Conservation (phyloP, 2,113 vertebrate species). For the Lepus americanus region DNA sequence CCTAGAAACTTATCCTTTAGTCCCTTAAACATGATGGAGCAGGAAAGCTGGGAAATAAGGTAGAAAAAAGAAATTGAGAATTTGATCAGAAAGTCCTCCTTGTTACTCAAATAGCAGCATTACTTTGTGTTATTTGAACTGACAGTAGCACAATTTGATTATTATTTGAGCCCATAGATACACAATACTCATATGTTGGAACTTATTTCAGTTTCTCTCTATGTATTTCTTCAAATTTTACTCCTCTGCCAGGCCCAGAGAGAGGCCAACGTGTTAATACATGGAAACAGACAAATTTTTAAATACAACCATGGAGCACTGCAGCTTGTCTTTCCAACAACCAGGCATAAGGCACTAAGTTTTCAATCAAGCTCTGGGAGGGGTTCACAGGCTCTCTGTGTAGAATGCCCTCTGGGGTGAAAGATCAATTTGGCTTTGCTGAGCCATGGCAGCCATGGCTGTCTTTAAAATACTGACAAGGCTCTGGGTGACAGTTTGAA, state of each 20-base stretch:
- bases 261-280: background rate
- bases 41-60: background rate
- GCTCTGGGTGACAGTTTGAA: constrained; percentile 85
- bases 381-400: constrained; percentile 9
- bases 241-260: background rate
- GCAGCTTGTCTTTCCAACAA: constrained; percentile 67
- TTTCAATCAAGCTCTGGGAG: constrained; percentile 76
- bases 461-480: constrained; percentile 86
- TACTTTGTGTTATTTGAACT: background rate
- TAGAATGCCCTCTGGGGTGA: constrained; percentile 78
- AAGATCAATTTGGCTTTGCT: constrained; percentile 87
- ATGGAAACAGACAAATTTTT: constrained; percentile 58
- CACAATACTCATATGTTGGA: background rate
- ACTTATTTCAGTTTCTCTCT: background rate
- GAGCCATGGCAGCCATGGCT: constrained; percentile 80
- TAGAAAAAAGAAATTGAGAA: background rate
- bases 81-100: background rate
- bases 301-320: background rate
- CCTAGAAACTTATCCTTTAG: background rate
- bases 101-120: fast-evolving
- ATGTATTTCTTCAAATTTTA: background rate
- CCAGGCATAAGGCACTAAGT: constrained; percentile 73
- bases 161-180: background rate
- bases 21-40: background rate
- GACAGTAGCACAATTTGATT: background rate